phyloP scores from a whole-genome alignment of 2,797 vertebrate genomes.

The Xyrichtys novacula region DNA sequence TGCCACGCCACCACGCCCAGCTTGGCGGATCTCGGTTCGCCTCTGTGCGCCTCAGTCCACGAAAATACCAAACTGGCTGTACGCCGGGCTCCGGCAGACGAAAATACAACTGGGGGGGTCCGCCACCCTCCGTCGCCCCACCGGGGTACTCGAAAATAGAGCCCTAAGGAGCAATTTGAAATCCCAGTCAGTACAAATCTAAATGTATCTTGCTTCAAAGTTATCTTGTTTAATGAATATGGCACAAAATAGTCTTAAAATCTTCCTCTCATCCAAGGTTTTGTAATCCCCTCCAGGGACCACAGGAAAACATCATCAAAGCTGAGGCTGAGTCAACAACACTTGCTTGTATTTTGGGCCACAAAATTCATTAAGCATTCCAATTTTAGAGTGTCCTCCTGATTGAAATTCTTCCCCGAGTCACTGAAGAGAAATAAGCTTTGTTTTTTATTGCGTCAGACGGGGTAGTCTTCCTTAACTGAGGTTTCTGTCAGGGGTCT shows the following conservation, averaged over 20 bases:
- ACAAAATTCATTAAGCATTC: constrained; percentile 23
- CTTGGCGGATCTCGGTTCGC: too few relatives aligned
- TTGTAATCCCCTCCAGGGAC: constrained; percentile 29
- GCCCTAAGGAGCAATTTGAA: background rate
- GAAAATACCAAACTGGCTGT: too few relatives aligned
- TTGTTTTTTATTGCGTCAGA: constrained; percentile 54
- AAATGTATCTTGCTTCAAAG: constrained; percentile 5
- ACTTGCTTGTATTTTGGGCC: constrained; percentile 30
- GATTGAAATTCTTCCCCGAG: constrained; percentile 41
- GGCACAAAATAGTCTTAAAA: background rate
- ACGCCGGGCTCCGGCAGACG: too few relatives aligned
- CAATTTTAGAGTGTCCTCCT: constrained; percentile 36
- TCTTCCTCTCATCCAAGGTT: constrained; percentile 33
- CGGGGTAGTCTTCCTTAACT: background rate
- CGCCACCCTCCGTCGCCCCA: too few relatives aligned
- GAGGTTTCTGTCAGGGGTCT: background rate
- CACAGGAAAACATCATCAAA: constrained; percentile 30
- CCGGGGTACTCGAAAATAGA: too few relatives aligned
- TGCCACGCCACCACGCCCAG: too few relatives aligned
- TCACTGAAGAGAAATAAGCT: constrained; percentile 40
- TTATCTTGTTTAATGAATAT: constrained; percentile 24
- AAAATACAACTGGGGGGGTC: too few relatives aligned
- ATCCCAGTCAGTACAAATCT: constrained; percentile 7
- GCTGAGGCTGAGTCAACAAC: constrained; percentile 12
- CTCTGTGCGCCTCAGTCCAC: too few relatives aligned